Conservation (phyloP, 2,888 invertebrate genomes). For the Conops quadrifasciatus region DNA sequence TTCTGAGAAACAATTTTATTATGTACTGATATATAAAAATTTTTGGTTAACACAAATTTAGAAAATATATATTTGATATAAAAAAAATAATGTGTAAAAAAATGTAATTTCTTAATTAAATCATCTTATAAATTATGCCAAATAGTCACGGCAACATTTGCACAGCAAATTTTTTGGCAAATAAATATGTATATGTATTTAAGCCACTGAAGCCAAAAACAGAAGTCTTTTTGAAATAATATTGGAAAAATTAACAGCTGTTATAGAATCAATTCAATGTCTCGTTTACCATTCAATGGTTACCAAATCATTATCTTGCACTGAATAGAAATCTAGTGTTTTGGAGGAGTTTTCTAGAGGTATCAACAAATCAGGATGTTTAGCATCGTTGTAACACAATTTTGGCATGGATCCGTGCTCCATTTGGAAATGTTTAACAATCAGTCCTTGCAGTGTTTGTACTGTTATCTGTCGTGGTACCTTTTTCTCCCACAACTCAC, state of each 20-base stretch:
- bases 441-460: slow-evolving; percentile 82
- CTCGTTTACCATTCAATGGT: slow-evolving; percentile 71
- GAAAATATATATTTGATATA: background rate
- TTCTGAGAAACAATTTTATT: slow-evolving; percentile 14
- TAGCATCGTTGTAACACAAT: slow-evolving; percentile 67
- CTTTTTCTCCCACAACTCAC: slow-evolving; percentile 71
- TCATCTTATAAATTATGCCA: background rate
- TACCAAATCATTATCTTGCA: slow-evolving; percentile 84
- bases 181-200: background rate
- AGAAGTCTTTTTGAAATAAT: slow-evolving; percentile 3
- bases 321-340: slow-evolving; percentile 82
- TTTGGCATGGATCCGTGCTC: slow-evolving; percentile 54
- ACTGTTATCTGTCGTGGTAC: slow-evolving; percentile 81
- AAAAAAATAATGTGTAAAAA: slow-evolving; percentile 8
- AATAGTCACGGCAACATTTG: background rate
- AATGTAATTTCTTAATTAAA: background rate
- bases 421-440: slow-evolving; percentile 77
- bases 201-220: slow-evolving; percentile 2
- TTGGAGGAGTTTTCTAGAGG: slow-evolving; percentile 83
- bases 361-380: slow-evolving; percentile 74
- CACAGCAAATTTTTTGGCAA: background rate
- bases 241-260: background rate
- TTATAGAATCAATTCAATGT: background rate
- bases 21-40: slow-evolving; percentile 13
- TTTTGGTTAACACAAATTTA: slow-evolving; percentile 18